Evolutionary conservation across 2,113 vertebrate genomes (phyloP), one percentile per base, ranked within the genome.

Genomic region (Reinhardtius hippoglossoides): DNA sequence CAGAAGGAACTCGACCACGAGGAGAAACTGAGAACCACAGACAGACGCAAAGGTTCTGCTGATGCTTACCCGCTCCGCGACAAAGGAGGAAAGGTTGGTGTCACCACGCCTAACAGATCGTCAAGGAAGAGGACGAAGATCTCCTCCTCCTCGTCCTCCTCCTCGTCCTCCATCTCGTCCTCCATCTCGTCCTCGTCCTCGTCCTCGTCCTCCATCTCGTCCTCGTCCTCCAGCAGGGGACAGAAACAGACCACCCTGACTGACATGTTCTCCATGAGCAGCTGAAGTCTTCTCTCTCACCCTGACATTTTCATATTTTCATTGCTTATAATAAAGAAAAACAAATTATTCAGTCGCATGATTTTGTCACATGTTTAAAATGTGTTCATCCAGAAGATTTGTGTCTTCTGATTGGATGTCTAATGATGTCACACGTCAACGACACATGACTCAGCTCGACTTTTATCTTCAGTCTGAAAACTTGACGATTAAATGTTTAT

Each of bases 1-100:
- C 97, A 98, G 62, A 95, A 89, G 64, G 89, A 97, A 70, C 83
- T 96, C 1, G 62, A 98, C 83, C 90, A 91, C 63, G 96, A 97
- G 69, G 91, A 90, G 26, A 87, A 2, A 9, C 18, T 2, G 7
- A 77, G 18, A 18, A 84, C 60, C 3, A 94, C 93, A 0, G 90
- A 96, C 86, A 78, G 96, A 18, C 91, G 94, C 1, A 98, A 97
- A 88, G 96, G 96, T 3, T 96, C 96, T 37, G 92, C 92, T 0
- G 94, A 96, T 5, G 91, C 91, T 0, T 99, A 99, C 69, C 92
- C 46, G 1, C 93, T 99, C 15, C 95, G 97, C 0, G 92, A 87
- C 52, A 8, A 15, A 44, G 6, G 2, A 21, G 27, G 18, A 4
- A 6, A 0, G 15, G 57, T 4, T 24, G 60, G 31, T 12, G 7